Evolutionary conservation across 2,888 invertebrate genomes (phyloP).

Genomic region (Phyllotreta cruciferae): DNA sequence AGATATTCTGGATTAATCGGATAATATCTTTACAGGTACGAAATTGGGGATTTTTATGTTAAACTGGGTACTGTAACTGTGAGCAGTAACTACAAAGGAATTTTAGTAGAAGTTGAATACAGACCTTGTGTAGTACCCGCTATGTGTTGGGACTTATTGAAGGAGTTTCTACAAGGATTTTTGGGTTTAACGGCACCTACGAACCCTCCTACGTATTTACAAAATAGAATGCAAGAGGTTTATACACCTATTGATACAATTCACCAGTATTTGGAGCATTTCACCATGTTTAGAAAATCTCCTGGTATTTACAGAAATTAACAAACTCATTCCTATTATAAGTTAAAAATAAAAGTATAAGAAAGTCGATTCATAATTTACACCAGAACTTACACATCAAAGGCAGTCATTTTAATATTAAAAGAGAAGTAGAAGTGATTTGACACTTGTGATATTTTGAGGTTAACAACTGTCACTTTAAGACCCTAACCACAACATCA

Average conservation of each 20-base stretch:
- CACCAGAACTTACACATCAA: too few species aligned
- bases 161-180: conserved; percentile 91
- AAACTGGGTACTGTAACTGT: conserved; percentile 93
- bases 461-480: too few species aligned
- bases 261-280: conserved; percentile 93
- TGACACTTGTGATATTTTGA: too few species aligned
- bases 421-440: too few species aligned
- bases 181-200: conserved; percentile 79
- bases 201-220: conserved; percentile 75
- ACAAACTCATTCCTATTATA: too few species aligned
- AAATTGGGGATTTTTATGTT: conserved; percentile 90
- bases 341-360: too few species aligned
- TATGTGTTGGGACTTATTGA: conserved; percentile 89
- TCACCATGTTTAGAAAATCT: conserved; percentile 84
- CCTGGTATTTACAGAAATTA: conserved; percentile 61
- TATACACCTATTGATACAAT: conserved; percentile 93
- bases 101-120: conserved; percentile 93
- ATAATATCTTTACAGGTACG: conserved; percentile 65
- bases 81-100: conserved; percentile 92
- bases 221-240: conserved; percentile 77
- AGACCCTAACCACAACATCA: too few species aligned
- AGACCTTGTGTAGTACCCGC: conserved; percentile 87
- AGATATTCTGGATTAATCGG: too few species aligned
- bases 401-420: too few species aligned
- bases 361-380: too few species aligned